Conservation (phyloP, 2,797 vertebrate genomes). For the Cynodonichthys magdalenae region DNA sequence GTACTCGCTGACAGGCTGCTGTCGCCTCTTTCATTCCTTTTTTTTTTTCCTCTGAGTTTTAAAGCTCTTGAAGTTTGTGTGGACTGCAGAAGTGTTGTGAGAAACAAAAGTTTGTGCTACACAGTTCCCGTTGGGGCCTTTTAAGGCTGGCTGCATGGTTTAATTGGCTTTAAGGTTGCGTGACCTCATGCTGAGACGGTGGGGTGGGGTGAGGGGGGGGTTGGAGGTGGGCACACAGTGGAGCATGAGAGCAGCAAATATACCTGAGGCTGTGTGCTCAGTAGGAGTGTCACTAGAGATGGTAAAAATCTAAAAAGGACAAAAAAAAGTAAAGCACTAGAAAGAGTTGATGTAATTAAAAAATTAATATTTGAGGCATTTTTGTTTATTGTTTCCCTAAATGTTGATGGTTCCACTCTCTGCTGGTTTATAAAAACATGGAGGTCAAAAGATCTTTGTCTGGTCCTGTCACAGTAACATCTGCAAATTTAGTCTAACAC, state of each 20-base stretch:
- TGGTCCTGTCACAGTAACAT: no score
- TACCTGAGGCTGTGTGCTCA: slow-evolving; percentile 14
- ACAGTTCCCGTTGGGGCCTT: slow-evolving; percentile 12
- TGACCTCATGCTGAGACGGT: slow-evolving; percentile 46
- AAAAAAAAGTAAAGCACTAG: no score
- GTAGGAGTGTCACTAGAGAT: not conserved
- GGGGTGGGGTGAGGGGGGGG: no score
- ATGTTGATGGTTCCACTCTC: no score
- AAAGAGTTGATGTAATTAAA: no score
- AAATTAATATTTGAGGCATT: no score
- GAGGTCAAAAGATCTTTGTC: no score
- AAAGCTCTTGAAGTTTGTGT: slow-evolving; percentile 18
- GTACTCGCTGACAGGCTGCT: slow-evolving; percentile 9
- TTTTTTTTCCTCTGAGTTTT: slow-evolving; percentile 37
- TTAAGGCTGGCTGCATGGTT: slow-evolving; percentile 40
- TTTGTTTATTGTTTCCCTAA: no score
- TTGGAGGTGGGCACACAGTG: slow-evolving; percentile 9
- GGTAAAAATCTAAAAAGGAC: no score
- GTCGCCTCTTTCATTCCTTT: slow-evolving; percentile 2
- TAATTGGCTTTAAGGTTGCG: slow-evolving; percentile 56
- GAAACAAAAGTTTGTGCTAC: no score
- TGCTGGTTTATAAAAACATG: no score
- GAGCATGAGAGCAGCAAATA: slow-evolving; percentile 47
- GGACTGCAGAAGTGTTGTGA: not conserved
- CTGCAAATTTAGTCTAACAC: no score